A percentile compares a stretch with the other conserved stretches of the same genome.
Evolutionary conservation across 2,113 vertebrate species (phyloP).

Genomic region (Ailurus styani): DNA sequence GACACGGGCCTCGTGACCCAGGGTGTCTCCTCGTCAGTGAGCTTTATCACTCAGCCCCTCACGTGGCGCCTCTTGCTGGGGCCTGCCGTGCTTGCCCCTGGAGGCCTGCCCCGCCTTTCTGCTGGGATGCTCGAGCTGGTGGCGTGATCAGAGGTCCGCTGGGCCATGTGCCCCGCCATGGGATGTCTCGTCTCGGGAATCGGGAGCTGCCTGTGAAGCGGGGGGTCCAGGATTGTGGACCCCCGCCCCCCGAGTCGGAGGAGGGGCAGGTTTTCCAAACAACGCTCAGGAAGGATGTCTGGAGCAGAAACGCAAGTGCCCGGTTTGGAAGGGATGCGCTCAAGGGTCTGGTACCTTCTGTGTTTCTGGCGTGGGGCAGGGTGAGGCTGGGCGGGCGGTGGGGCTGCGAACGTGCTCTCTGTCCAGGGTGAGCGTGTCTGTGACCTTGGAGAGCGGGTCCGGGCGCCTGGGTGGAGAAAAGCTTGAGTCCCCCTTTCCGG

Average conservation of each 20-base stretch:
- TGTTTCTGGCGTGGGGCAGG: background rate
- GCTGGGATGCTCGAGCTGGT: background rate
- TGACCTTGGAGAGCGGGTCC: background rate
- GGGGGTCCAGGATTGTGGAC: background rate
- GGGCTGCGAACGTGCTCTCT: background rate
- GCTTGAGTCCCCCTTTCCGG: background rate
- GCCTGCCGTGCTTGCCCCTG: background rate
- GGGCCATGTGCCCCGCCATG: background rate
- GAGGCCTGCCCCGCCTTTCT: background rate
- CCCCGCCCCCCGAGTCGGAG: accelerated
- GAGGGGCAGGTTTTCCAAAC: background rate
- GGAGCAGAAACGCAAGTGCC: background rate
- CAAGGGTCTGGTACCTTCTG: background rate
- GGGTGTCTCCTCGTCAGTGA: too few species aligned
- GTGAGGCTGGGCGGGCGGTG: background rate
- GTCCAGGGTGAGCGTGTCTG: background rate
- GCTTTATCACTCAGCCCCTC: accelerated
- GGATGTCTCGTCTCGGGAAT: background rate
- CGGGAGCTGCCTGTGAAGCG: background rate
- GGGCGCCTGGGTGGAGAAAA: background rate
- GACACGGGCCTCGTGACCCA: background rate
- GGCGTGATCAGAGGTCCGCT: too few species aligned
- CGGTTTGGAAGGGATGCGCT: background rate
- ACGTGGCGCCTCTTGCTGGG: background rate
- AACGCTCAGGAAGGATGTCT: background rate